Percentiles rank a stretch among this genome's conserved stretches.
These are phyloP conservation scores for Tenthredo distinguenda DNA, from an alignment of 2,888 invertebrate species.

Conservation along the genomic window DNA sequence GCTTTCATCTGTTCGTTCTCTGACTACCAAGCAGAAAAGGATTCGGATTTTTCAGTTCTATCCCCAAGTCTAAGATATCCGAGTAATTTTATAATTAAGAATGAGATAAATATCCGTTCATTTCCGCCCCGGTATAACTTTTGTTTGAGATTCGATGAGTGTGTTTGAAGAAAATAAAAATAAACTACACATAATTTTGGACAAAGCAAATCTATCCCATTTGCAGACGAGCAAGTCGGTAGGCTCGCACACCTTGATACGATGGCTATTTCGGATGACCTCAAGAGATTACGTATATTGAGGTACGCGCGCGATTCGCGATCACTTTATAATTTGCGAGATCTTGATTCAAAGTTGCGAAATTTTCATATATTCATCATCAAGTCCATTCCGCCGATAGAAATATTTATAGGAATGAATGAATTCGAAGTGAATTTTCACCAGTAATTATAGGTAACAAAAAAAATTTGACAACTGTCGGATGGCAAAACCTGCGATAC, in stretches of 20 bases:
- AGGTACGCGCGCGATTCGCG: conserved; percentile 29
- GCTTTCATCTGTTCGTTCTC: background rate
- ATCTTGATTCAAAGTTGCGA: conserved; percentile 36
- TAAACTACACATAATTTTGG: background rate
- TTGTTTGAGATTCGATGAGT: background rate
- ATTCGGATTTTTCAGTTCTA: background rate
- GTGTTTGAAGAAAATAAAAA: background rate
- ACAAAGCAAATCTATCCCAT: background rate
- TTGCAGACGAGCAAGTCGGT: background rate
- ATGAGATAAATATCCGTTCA: background rate
- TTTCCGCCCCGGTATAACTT: background rate
- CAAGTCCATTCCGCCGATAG: background rate
- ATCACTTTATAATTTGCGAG: conserved; percentile 16
- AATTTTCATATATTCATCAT: background rate
- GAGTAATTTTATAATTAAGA: background rate
- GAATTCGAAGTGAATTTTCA: background rate
- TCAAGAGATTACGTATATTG: conserved; percentile 35
- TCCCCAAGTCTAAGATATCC: background rate
- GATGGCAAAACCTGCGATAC: background rate
- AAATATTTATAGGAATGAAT: background rate
- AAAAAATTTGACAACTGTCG: background rate
- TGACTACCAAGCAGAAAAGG: background rate
- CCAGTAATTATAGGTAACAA: background rate
- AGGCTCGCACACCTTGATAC: conserved; percentile 18
- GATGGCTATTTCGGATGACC: conserved; percentile 35